Evolutionary conservation across 2,888 invertebrate species (phyloP).

Genomic region (Dioctria linearis): DNA sequence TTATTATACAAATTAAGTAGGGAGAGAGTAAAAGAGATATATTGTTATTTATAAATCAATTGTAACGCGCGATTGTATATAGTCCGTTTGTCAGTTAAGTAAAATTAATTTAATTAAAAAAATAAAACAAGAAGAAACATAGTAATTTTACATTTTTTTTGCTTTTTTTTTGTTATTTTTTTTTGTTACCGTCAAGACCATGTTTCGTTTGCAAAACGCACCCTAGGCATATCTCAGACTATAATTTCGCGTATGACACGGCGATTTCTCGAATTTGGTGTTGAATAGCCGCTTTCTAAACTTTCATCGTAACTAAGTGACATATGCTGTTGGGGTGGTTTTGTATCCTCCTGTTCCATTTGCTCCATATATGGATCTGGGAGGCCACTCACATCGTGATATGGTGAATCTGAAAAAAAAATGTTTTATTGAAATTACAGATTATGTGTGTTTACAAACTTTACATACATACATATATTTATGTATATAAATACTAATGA

Average conservation of each 20-base stretch:
- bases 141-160: constrained; percentile 31
- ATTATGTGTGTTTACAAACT: too few species aligned
- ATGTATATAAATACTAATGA: too few species aligned
- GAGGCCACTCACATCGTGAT: constrained; percentile 93
- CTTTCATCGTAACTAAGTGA: constrained; percentile 94
- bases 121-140: background rate
- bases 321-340: constrained; percentile 83
- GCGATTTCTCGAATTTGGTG: constrained; percentile 92
- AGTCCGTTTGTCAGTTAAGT: constrained; percentile 6
- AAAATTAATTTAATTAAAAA: background rate
- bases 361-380: constrained; percentile 90
- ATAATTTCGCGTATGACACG: constrained; percentile 96
- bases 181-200: constrained; percentile 59
- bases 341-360: constrained; percentile 81
- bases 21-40: background rate
- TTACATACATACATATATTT: too few species aligned
- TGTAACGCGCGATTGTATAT: background rate
- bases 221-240: constrained; percentile 73
- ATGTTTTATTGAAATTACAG: background rate
- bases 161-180: constrained; percentile 28
- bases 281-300: constrained; percentile 93
- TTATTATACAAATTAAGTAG: constrained; percentile 39
- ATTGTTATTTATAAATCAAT: background rate
- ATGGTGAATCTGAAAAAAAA: constrained; percentile 82
- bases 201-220: constrained; percentile 62